Percentiles rank a stretch among this genome's conserved stretches.
Conservation (phyloP, 2,797 vertebrate species). For the Silurus aristotelis region DNA sequence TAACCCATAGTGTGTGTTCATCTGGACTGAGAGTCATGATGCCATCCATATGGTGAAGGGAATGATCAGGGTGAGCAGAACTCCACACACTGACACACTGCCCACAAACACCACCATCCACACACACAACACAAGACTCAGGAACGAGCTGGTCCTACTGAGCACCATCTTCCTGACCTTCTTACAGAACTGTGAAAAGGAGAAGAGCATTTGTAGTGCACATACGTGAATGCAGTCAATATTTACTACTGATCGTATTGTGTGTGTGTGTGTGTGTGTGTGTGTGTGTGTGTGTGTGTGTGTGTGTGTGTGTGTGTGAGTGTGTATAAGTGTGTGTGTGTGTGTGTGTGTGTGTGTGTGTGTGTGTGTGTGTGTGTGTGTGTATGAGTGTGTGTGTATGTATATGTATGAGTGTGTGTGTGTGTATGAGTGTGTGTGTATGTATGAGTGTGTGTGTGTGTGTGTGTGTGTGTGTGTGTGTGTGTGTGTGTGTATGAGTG, state of each 20-base stretch:
- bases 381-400: too few relatives aligned
- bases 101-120: constrained; percentile 76
- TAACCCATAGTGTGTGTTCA: not conserved
- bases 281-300: too few relatives aligned
- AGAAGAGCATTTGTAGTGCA: not conserved
- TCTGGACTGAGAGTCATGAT: constrained; percentile 68
- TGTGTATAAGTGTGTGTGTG: too few relatives aligned
- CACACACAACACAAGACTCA: constrained; percentile 79
- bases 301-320: too few relatives aligned
- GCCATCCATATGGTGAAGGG: constrained; percentile 95
- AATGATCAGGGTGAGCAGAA: constrained; percentile 79
- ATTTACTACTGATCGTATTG: not conserved
- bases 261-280: not conserved
- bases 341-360: too few relatives aligned
- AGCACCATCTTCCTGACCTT: constrained; percentile 86
- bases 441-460: too few relatives aligned
- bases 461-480: too few relatives aligned
- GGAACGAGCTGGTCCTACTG: constrained; percentile 83
- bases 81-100: constrained; percentile 72
- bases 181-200: constrained; percentile 84
- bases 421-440: too few relatives aligned
- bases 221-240: not conserved
- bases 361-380: too few relatives aligned
- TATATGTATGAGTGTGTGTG: too few relatives aligned
- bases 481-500: too few relatives aligned